phyloP scores from a whole-genome alignment of 2,113 vertebrate species.

The Ophiodon elongatus region DNA sequence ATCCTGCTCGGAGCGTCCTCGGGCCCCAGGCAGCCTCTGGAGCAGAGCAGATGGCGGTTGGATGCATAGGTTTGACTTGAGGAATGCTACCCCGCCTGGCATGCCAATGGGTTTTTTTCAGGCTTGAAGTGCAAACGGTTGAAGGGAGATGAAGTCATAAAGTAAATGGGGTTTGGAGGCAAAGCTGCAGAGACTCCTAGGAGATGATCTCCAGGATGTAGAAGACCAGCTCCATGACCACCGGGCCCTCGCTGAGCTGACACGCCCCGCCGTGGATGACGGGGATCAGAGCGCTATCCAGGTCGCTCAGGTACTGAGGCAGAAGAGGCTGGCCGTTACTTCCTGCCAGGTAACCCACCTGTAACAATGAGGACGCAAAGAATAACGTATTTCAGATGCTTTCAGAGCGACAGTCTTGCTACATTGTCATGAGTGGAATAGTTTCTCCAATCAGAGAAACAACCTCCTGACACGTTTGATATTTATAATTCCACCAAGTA shows the following conservation, averaged over 20 bases:
- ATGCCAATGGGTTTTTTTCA: slow-evolving; percentile 73
- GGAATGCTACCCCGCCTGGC: slow-evolving; percentile 77
- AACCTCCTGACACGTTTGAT: not conserved
- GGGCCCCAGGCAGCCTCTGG: slow-evolving; percentile 45
- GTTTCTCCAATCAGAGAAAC: not conserved
- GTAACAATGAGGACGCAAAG: slow-evolving; percentile 22
- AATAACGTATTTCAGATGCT: not conserved
- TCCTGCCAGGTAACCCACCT: slow-evolving; percentile 98
- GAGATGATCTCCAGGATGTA: slow-evolving; percentile 99
- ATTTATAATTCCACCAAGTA: not conserved
- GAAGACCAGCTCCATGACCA: slow-evolving; percentile 98
- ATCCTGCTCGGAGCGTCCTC: slow-evolving; percentile 48
- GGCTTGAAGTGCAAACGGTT: slow-evolving; percentile 92
- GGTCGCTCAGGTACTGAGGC: slow-evolving; percentile 95
- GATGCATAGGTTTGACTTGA: slow-evolving; percentile 93
- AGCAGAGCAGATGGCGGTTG: slow-evolving; percentile 77
- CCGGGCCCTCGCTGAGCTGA: slow-evolving; percentile 94
- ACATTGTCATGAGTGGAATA: not conserved
- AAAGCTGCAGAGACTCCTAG: slow-evolving; percentile 67
- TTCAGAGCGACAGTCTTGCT: not conserved
- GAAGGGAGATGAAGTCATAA: slow-evolving; percentile 48
- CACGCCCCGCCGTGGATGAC: slow-evolving; percentile 97
- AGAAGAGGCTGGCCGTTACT: slow-evolving; percentile 96
- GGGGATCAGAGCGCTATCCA: slow-evolving; percentile 98
- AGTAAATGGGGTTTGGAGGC: not conserved